A percentile compares a stretch with the other conserved stretches of the same genome.
Evolutionary conservation across 2,113 vertebrate genomes (phyloP).

Genomic region (Antechinus stuartii): DNA sequence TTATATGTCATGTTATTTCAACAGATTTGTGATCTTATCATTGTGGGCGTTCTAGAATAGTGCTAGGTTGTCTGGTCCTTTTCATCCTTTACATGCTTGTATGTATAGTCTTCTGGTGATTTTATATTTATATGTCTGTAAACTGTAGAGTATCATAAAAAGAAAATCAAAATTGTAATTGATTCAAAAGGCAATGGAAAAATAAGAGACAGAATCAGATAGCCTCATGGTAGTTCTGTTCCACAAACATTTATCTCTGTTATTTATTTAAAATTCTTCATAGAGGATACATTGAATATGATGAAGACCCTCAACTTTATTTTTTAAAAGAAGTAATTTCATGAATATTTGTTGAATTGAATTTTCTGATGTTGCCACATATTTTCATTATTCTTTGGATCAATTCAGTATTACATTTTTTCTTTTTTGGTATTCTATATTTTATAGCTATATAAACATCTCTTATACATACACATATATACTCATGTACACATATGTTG

Average conservation of each 20-base stretch:
- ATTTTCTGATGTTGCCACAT: too few relatives aligned
- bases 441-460: too few relatives aligned
- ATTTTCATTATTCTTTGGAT: too few relatives aligned
- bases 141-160: not conserved
- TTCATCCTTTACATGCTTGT: not conserved
- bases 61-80: not conserved
- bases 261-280: not conserved
- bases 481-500: too few relatives aligned
- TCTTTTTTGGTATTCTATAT: too few relatives aligned
- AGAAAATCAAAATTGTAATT: not conserved
- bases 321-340: not conserved
- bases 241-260: not conserved
- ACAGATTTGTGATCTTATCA: not conserved
- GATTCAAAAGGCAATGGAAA: not conserved
- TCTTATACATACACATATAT: too few relatives aligned
- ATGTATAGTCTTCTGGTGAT: not conserved
- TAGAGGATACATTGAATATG: not conserved
- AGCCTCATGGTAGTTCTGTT: not conserved
- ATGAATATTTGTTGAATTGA: too few relatives aligned
- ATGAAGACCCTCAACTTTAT: not conserved
- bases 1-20: not conserved
- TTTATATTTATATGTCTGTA: not conserved
- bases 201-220: not conserved
- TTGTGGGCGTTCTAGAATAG: not conserved
- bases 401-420: not conserved